A percentile compares a stretch with the other conserved stretches of the same genome.
phyloP scores from a whole-genome alignment of 2,797 vertebrate species.

The Eulemur rubriventer region DNA sequence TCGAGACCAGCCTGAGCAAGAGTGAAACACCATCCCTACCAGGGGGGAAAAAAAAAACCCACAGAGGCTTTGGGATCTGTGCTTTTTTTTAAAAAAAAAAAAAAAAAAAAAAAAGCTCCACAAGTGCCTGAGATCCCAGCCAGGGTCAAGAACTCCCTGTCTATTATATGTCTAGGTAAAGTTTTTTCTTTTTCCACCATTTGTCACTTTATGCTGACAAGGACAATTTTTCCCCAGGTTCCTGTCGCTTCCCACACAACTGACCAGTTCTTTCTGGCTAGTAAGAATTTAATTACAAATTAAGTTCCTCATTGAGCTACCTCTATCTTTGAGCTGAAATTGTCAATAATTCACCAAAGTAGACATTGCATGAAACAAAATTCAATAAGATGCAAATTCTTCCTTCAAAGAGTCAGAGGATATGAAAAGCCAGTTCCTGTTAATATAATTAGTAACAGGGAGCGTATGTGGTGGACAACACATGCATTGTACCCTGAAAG shows the following conservation, averaged over 20 bases:
- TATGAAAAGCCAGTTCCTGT: neutral
- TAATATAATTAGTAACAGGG: neutral
- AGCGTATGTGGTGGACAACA: too few species aligned
- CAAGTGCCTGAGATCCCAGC: neutral
- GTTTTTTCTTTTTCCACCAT: neutral
- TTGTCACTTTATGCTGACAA: neutral
- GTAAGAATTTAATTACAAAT: neutral
- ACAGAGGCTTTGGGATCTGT: neutral
- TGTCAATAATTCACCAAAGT: neutral
- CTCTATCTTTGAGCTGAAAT: neutral
- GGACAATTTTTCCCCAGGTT: neutral
- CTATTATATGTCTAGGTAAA: neutral
- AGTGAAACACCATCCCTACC: too few species aligned
- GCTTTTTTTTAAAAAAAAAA: neutral
- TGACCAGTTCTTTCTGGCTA: neutral
- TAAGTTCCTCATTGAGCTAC: neutral
- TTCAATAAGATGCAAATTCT: neutral
- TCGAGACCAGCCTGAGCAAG: too few species aligned
- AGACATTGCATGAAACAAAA: neutral
- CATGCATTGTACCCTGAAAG: neutral
- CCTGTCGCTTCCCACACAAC: neutral
- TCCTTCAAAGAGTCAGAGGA: neutral
- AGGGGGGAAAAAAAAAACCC: too few species aligned
- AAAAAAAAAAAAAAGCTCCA: neutral
- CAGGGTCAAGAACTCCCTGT: neutral